Percentiles rank a stretch among this genome's conserved stretches.
Evolutionary conservation across 2,888 invertebrate genomes (phyloP).

Genomic region (Gryllus longicercus): DNA sequence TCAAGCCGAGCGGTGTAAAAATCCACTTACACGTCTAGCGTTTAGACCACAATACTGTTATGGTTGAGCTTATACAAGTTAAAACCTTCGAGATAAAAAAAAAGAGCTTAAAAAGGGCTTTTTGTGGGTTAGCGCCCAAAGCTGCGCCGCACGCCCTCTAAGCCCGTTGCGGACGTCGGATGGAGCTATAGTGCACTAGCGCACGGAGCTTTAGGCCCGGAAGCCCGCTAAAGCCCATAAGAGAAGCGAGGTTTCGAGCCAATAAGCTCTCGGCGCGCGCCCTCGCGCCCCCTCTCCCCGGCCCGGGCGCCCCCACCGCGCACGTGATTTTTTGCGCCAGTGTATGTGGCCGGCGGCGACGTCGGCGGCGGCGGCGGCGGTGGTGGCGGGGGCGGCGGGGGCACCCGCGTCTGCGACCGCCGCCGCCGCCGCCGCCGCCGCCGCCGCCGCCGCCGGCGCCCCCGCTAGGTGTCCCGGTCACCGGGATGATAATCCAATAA

Average conservation of each 20-base stretch:
- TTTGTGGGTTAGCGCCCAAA: slow-evolving; percentile 29
- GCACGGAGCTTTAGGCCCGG: slow-evolving; percentile 29
- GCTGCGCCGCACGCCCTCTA: slow-evolving; percentile 20
- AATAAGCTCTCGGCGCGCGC: slow-evolving; percentile 20
- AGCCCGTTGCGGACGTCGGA: slow-evolving; percentile 19
- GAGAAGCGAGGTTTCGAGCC: slow-evolving; percentile 27
- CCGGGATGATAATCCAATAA: slow-evolving; percentile 17
- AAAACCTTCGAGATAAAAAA: slow-evolving; percentile 24
- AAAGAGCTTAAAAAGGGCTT: slow-evolving; percentile 30
- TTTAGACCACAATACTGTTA: slow-evolving; percentile 29
- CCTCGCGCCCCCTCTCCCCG: slow-evolving; percentile 39
- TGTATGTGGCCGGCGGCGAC: not conserved
- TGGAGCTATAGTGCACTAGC: slow-evolving; percentile 17
- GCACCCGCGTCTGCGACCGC: slow-evolving; percentile 38
- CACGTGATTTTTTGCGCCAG: slow-evolving; percentile 17
- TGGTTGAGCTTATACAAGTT: slow-evolving; percentile 20
- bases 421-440: slow-evolving; percentile 43
- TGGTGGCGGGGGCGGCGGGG: not conserved
- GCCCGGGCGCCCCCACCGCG: slow-evolving; percentile 43
- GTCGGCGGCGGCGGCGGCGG: not conserved
- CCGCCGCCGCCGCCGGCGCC: not conserved
- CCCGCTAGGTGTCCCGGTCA: not conserved
- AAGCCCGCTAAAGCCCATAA: slow-evolving; percentile 31
- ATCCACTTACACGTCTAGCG: slow-evolving; percentile 18
- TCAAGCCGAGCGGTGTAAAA: not conserved